phyloP scores from a whole-genome alignment of 2,888 invertebrate genomes.

The Tanypteryx hageni region DNA sequence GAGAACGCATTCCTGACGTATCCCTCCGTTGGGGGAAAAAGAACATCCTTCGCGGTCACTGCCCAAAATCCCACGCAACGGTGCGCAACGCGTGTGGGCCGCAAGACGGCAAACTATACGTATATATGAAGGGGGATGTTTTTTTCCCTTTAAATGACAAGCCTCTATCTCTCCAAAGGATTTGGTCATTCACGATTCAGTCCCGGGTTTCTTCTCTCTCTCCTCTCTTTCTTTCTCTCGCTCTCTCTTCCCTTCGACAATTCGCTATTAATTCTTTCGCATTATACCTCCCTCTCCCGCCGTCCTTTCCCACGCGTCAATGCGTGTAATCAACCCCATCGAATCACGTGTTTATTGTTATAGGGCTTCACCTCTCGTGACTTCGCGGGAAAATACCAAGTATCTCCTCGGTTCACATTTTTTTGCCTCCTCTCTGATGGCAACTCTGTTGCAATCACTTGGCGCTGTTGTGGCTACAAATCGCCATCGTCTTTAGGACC shows the following conservation, averaged over 20 bases:
- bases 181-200: too few relatives aligned
- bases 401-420: too few relatives aligned
- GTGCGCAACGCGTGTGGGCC: conserved; percentile 7
- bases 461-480: too few relatives aligned
- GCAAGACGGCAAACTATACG: background rate
- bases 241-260: background rate
- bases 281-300: background rate
- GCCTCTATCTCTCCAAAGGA: background rate
- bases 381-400: too few relatives aligned
- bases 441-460: too few relatives aligned
- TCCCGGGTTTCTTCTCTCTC: background rate
- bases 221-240: background rate
- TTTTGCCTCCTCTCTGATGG: too few relatives aligned
- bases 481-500: too few relatives aligned
- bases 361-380: background rate
- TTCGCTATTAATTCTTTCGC: background rate
- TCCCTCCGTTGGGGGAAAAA: too few relatives aligned
- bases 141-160: background rate
- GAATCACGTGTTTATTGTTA: background rate
- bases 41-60: background rate
- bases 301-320: background rate
- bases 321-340: background rate
- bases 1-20: background rate
- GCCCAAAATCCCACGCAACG: background rate
- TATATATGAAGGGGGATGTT: background rate